A percentile compares a stretch with the other conserved stretches of the same genome.
Conservation (phyloP, 2,113 vertebrate genomes). For the Corydoras sp. region DNA sequence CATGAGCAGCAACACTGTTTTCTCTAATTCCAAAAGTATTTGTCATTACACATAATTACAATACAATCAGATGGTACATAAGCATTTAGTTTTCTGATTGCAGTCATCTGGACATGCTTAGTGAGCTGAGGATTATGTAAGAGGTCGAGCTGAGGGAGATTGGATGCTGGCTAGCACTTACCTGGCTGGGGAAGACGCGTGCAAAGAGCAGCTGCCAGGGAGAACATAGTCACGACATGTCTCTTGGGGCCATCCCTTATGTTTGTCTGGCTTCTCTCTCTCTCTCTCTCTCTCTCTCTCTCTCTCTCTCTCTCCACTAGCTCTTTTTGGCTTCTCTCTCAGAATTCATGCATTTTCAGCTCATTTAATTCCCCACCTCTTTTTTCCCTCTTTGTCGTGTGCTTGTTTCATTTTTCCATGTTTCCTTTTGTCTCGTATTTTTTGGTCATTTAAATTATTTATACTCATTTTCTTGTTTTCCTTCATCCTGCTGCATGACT, state of each 20-base stretch:
- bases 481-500: no score
- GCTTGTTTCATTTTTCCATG: not conserved
- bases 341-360: not conserved
- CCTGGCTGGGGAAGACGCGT: conserved; percentile 32
- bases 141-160: conserved; percentile 21
- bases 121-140: conserved; percentile 35
- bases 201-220: conserved; percentile 51
- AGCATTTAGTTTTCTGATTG: not conserved
- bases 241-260: conserved; percentile 38
- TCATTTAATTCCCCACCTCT: conserved; percentile 6
- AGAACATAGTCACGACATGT: conserved; percentile 48
- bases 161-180: conserved; percentile 22
- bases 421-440: no score
- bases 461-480: no score
- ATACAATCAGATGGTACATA: no score
- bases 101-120: conserved; percentile 2
- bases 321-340: not conserved
- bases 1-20: no score
- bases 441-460: no score
- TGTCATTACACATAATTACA: no score
- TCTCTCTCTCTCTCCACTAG: not conserved
- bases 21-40: no score
- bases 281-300: not conserved
- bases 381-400: conserved; percentile 29
- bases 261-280: not conserved